Base-by-base conservation (phyloP, 92 coral and sea anemone species). In the Zoanthus gigantus region DNA sequence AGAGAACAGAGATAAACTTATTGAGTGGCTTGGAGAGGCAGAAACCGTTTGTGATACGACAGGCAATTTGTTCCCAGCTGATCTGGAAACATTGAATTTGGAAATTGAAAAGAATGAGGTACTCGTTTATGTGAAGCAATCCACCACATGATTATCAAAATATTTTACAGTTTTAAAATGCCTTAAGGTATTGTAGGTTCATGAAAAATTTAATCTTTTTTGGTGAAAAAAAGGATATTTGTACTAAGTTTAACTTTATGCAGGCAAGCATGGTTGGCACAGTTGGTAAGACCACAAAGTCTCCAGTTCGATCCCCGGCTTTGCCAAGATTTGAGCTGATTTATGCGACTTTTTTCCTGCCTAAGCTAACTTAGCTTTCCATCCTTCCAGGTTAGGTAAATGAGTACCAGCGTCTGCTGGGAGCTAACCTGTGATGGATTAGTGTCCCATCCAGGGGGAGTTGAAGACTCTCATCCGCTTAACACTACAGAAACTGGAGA, bases 1-100 rank as follows among this genome's bases (percentile, higher is more conserved):
- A 34, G 99, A 94, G 74, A 95, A 88, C 84, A 83, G 92, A 86
- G 96, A 94, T 72, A 91, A 92, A 72, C 91, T 95, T 65, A 90
- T 81, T 83, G 93, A 92, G 82, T 95, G 94, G 94, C 92, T 96
- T 10, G 89, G 87, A 7, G 94, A 91, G 16, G 85, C 92, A 73
- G 94, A 95, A 73, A 84, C 86, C 42, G 71, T 74, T 23, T 81
- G 85, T n/a, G 89, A 95, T 66, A 76, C 68, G 31, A 77, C 48
- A 23, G 53, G 45, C 6, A 88, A 80, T 45, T 83, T 73, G 60
- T 90, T 84, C 14, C 85, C 94, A 11, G 93, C 96, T 48, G 92
- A 93, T 68, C 82, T 89, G 14, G 96, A 89, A 10, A 71, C 72
- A 28, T 91, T 95, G 32, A 91, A 58, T 69, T 92, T 79, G 23